These are phyloP conservation scores for Phylloscopus trochilus DNA, from an alignment of 2,113 vertebrate genomes.

Conservation along the genomic window DNA sequence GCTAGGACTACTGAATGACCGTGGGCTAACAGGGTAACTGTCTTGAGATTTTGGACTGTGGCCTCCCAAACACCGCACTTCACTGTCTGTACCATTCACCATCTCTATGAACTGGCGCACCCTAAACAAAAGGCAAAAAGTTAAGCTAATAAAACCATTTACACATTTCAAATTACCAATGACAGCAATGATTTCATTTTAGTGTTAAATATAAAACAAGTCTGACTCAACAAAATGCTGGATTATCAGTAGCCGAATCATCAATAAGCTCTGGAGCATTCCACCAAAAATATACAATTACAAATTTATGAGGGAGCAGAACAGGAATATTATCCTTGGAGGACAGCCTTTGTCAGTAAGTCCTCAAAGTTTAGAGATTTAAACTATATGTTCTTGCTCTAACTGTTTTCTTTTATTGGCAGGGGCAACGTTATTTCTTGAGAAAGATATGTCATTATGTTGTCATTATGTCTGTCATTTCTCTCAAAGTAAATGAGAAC, in stretches of 20 bases:
- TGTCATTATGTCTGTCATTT: background rate
- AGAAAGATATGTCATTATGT: background rate
- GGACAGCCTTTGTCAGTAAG: background rate
- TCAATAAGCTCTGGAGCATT: background rate
- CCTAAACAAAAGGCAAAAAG: constrained; percentile 75
- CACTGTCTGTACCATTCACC: constrained; percentile 99
- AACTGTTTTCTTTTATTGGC: background rate
- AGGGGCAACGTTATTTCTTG: constrained; percentile 5
- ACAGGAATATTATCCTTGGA: constrained; percentile 9
- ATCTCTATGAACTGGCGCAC: constrained; percentile 99
- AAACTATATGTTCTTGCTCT: background rate
- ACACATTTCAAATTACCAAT: background rate
- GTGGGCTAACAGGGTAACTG: constrained; percentile 91
- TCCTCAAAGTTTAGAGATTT: background rate
- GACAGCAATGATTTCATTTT: background rate
- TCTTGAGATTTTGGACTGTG: constrained; percentile 99
- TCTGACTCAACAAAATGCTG: constrained; percentile 16
- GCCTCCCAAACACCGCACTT: constrained; percentile 94
- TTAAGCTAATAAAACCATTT: constrained; percentile 24
- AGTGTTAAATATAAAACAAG: background rate
- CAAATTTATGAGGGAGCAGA: background rate
- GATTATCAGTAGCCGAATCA: background rate
- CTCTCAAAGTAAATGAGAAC: background rate
- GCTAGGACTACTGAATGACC: constrained; percentile 89
- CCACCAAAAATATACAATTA: background rate